These are phyloP conservation scores for Pseudoatta argentina DNA, from an alignment of 1,140 invertebrate species.

Conservation along the genomic window DNA sequence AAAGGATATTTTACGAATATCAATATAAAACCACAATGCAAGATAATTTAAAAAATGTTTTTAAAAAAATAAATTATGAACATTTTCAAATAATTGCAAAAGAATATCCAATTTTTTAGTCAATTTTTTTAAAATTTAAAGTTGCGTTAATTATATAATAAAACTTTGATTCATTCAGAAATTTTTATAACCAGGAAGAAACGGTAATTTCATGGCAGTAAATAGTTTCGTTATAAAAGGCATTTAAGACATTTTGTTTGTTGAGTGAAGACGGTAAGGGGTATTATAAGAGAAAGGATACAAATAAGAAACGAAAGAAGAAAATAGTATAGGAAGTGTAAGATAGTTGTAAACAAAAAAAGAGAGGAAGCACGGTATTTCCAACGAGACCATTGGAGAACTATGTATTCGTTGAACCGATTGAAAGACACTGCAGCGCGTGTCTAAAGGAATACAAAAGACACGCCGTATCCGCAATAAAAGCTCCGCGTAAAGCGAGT, in stretches of 20 bases:
- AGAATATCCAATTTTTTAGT: background rate
- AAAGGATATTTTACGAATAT: background rate
- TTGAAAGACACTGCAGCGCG: slow-evolving; percentile 79
- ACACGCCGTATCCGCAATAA: slow-evolving; percentile 82
- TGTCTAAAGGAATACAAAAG: slow-evolving; percentile 81
- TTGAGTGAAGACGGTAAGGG: slow-evolving; percentile 19
- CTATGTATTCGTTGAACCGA: slow-evolving; percentile 80
- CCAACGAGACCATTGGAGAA: slow-evolving; percentile 73
- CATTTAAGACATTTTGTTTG: slow-evolving; percentile 45
- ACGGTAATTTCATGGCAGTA: background rate
- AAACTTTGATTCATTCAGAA: slow-evolving; percentile 13
- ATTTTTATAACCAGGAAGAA: slow-evolving; percentile 27
- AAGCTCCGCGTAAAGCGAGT: slow-evolving; percentile 83
- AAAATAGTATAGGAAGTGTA: slow-evolving; percentile 30
- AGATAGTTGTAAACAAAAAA: slow-evolving; percentile 63
- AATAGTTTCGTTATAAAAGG: slow-evolving; percentile 54
- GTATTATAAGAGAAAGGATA: slow-evolving; percentile 50
- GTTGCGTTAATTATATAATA: slow-evolving; percentile 21
- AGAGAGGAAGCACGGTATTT: slow-evolving; percentile 65
- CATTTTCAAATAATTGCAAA: background rate
- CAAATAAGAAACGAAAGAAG: slow-evolving; percentile 29
- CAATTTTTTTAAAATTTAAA: background rate
- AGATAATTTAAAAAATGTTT: background rate
- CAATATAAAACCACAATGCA: background rate
- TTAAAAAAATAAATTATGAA: background rate